Evolutionary conservation across 2,888 invertebrate genomes (phyloP).

Genomic region (Zaprionus lineosus): DNA sequence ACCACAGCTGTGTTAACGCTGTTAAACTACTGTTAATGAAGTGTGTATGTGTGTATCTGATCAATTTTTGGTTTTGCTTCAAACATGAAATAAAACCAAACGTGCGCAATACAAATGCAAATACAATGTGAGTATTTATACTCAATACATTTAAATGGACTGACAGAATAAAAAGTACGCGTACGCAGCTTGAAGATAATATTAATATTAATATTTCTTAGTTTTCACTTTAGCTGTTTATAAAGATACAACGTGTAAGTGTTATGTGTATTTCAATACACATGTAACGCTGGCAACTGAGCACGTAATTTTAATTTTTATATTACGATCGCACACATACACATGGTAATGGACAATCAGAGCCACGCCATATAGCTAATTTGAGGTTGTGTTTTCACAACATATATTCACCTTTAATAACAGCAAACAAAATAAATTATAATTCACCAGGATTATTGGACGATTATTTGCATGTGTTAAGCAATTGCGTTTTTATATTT

Average conservation of each 20-base stretch:
- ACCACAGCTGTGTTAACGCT: constrained; percentile 35
- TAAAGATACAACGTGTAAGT: too few species aligned
- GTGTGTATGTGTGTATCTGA: constrained; percentile 1
- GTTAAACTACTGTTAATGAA: constrained; percentile 42
- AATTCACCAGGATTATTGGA: constrained; percentile 23
- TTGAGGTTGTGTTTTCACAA: constrained; percentile 57
- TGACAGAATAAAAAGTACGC: too few species aligned
- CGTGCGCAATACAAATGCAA: constrained; percentile 50
- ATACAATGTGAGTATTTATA: constrained; percentile 15
- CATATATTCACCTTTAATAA: constrained; percentile 24
- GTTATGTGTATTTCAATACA: too few species aligned
- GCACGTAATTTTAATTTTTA: constrained; percentile 4
- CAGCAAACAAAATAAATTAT: constrained; percentile 17
- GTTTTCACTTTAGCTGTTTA: too few species aligned
- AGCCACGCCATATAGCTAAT: constrained; percentile 63
- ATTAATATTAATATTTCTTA: too few species aligned
- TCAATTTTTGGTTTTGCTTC: constrained; percentile 24
- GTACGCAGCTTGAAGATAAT: too few species aligned
- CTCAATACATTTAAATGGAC: constrained; percentile 21
- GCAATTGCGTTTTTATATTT: constrained; percentile 13
- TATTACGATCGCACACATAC: background rate
- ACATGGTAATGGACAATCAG: constrained; percentile 15
- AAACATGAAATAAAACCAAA: constrained; percentile 41
- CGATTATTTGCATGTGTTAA: constrained; percentile 15
- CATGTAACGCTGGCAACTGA: background rate